A percentile compares a stretch with the other conserved stretches of the same genome.
These are phyloP conservation scores for Pteria penguin DNA, from an alignment of 2,888 invertebrate species.

Conservation along the genomic window DNA sequence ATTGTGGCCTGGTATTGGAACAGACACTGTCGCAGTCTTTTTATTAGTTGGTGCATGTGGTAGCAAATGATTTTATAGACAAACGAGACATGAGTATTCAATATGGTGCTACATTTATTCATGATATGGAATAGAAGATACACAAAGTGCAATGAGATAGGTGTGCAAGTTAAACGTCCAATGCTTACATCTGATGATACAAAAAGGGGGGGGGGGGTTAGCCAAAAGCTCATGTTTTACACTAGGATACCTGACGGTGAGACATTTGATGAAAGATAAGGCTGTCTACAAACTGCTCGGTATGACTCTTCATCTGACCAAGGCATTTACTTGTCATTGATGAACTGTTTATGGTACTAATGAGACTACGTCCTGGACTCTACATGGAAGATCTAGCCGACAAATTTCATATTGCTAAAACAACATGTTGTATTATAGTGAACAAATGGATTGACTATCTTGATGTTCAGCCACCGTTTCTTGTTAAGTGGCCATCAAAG, in stretches of 20 bases:
- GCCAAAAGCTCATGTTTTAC: neutral
- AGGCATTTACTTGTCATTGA: neutral
- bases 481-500: neutral
- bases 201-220: neutral
- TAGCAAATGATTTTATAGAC: neutral
- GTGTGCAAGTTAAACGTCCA: neutral
- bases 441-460: conserved; percentile 8
- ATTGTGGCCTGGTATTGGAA: neutral
- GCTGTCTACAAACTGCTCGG: neutral
- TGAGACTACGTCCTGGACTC: neutral
- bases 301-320: neutral
- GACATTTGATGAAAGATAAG: neutral
- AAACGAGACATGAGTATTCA: neutral
- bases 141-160: neutral
- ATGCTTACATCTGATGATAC: neutral
- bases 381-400: conserved; percentile 4
- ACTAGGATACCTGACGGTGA: neutral
- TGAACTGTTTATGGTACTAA: neutral
- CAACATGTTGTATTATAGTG: neutral
- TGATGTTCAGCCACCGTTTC: neutral
- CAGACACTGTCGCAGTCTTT: neutral
- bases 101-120: neutral
- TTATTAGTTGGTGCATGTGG: neutral
- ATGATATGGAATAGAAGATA: neutral
- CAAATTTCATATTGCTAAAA: neutral